Base-by-base conservation (phyloP, 2,888 invertebrate species). In the Cheilosia variabilis region DNA sequence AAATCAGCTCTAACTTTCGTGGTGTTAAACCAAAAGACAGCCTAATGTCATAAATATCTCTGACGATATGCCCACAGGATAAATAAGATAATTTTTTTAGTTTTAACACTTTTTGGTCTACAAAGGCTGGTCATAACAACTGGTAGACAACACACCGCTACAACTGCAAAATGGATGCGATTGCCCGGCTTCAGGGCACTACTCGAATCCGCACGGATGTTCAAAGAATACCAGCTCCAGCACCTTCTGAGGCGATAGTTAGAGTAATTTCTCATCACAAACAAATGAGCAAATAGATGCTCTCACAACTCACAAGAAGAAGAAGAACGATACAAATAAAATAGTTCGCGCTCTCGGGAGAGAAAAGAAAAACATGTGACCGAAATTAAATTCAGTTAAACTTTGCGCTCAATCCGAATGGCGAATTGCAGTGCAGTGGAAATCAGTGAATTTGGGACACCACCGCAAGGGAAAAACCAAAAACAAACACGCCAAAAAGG, bases 381-480 rank as follows among this genome's bases (percentile, higher is more conserved):
- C 52, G 24, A 55, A 37, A 31, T 60, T 17, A 68, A 60, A 60
- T 45, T 45, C n/a, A 68, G 22, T 55, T 75, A 65, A 65, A 47
- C 34, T 47, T 58, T 63, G 43, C 50, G 10, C 50, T 66, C 41
- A 68, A 41, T 22, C 52, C 15, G 27, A 60, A 34, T 68, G 43
- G 45, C 15, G 27, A 60, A 34, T 68, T 52, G 45, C 52, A 53
- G 60, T 68, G 72, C 71, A 73, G 78, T 68, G 41, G 55, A 72
- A 78, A 79, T 69, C 63, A 19, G 55, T 62, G 31, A 78, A 83
- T 72, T 73, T 10, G 63, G 82, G 78, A 66, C 78, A 83, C 50
- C 41, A 78, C 58, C 50, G 50, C 50, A 66, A 66, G 50, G 19
- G 41, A 41, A 57, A 66, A 60, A 41, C 10, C 62, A 43, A 66